Percentiles rank a stretch among this genome's conserved stretches.
Conservation (phyloP, 2,113 vertebrate species). For the Zosterops japonicus region DNA sequence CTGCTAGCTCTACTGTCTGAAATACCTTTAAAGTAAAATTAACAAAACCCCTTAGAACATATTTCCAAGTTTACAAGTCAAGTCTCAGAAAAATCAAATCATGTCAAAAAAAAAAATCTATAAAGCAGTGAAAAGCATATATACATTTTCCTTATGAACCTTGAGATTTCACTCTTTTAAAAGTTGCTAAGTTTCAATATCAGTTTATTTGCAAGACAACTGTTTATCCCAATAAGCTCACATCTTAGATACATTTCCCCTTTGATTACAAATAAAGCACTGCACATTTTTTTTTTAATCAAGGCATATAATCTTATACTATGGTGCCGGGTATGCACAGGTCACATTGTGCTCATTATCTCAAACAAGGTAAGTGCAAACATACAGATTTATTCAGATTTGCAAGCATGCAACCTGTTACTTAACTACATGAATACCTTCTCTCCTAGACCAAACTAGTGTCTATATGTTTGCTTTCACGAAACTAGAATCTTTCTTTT, state of each 20-base stretch:
- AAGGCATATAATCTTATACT: slow-evolving; percentile 74
- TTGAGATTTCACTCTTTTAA: slow-evolving; percentile 72
- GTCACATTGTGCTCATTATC: slow-evolving; percentile 64
- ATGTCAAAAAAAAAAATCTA: slow-evolving; percentile 75
- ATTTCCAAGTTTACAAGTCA: slow-evolving; percentile 84
- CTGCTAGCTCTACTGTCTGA: slow-evolving; percentile 78
- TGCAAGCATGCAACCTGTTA: slow-evolving; percentile 80
- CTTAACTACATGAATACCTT: slow-evolving; percentile 72
- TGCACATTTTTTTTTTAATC: slow-evolving; percentile 67
- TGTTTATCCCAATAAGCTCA: slow-evolving; percentile 72
- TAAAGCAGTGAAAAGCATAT: slow-evolving; percentile 89
- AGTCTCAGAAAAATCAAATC: slow-evolving; percentile 79
- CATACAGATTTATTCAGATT: slow-evolving; percentile 73
- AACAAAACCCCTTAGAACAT: slow-evolving; percentile 75
- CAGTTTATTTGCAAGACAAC: slow-evolving; percentile 71
- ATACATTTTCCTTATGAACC: slow-evolving; percentile 83
- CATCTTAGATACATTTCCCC: slow-evolving; percentile 73
- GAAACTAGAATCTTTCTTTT: slow-evolving; percentile 65
- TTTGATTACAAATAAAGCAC: slow-evolving; percentile 76
- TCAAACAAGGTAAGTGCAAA: slow-evolving; percentile 67
- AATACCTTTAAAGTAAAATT: slow-evolving; percentile 81
- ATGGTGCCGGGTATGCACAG: slow-evolving; percentile 69
- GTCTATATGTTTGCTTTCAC: slow-evolving; percentile 67
- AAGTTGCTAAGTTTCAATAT: slow-evolving; percentile 72
- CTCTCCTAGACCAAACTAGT: slow-evolving; percentile 69